Conservation (phyloP, 2,888 invertebrate genomes). For the Heliothis peltigera region DNA sequence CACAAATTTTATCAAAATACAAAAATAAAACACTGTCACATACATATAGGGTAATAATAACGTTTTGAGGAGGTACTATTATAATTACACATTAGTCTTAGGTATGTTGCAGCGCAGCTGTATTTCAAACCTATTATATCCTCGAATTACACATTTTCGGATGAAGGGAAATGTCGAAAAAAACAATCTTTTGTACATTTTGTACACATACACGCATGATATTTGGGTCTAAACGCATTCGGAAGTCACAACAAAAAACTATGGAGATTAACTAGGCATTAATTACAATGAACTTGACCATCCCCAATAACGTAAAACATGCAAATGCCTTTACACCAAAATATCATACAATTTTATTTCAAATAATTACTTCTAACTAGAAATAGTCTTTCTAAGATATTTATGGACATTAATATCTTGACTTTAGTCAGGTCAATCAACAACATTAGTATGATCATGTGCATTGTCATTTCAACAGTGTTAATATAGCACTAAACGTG, state of each 20-base stretch:
- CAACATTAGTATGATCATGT: slow-evolving; percentile 46
- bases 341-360: slow-evolving; percentile 56
- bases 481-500: slow-evolving; percentile 46
- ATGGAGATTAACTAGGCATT: slow-evolving; percentile 22
- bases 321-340: slow-evolving; percentile 41
- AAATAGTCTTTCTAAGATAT: slow-evolving; percentile 48
- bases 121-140: slow-evolving; percentile 60
- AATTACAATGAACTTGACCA: slow-evolving; percentile 27
- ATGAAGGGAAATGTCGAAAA: slow-evolving; percentile 48
- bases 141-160: slow-evolving; percentile 54
- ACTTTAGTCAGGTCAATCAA: slow-evolving; percentile 45
- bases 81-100: slow-evolving; percentile 74
- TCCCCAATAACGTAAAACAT: slow-evolving; percentile 16
- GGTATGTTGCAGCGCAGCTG: slow-evolving; percentile 70
- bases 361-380: slow-evolving; percentile 52
- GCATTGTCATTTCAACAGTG: slow-evolving; percentile 55
- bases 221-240: slow-evolving; percentile 49
- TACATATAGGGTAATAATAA: slow-evolving; percentile 85
- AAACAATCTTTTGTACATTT: slow-evolving; percentile 63
- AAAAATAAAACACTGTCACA: slow-evolving; percentile 90
- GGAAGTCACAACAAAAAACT: slow-evolving; percentile 13
- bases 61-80: slow-evolving; percentile 76
- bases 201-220: slow-evolving; percentile 55
- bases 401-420: slow-evolving; percentile 53
- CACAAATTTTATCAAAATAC: slow-evolving; percentile 90